These are phyloP conservation scores for Atopsyche davidsoni DNA, from an alignment of 1,140 invertebrate genomes.

Conservation along the genomic window DNA sequence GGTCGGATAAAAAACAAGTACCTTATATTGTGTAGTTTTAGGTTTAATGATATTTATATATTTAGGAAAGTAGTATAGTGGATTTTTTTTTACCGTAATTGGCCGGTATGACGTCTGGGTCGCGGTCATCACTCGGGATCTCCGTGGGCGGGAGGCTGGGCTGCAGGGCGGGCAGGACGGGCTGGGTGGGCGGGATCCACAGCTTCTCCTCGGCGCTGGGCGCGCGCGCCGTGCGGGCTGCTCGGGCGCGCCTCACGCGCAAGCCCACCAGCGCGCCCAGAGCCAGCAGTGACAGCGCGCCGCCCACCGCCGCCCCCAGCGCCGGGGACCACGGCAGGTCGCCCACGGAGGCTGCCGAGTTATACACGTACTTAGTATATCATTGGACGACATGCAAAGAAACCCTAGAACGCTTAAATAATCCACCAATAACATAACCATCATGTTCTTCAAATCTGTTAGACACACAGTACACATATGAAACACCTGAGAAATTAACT, in stretches of 20 bases:
- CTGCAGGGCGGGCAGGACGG: slow-evolving; percentile 6
- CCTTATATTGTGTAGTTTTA: too few species aligned
- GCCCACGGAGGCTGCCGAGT: slow-evolving; percentile 20
- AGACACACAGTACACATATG: too few species aligned
- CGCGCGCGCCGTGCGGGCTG: slow-evolving; percentile 6
- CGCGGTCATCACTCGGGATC: slow-evolving; percentile 38
- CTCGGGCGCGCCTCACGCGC: slow-evolving; percentile 10
- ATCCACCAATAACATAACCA: too few species aligned
- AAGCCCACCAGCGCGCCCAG: slow-evolving; percentile 15
- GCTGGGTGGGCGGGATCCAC: slow-evolving; percentile 17
- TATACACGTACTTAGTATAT: too few species aligned
- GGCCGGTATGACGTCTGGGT: slow-evolving; percentile 67
- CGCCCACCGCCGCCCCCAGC: slow-evolving; percentile 24
- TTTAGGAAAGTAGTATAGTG: neutral
- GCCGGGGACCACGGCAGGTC: slow-evolving; percentile 22
- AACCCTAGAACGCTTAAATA: too few species aligned
- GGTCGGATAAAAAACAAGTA: too few species aligned
- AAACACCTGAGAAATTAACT: too few species aligned
- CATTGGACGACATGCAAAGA: too few species aligned
- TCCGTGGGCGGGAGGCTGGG: slow-evolving; percentile 20
- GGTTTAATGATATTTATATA: slow-evolving; percentile 4
- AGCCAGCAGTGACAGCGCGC: slow-evolving; percentile 19
- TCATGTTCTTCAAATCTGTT: too few species aligned
- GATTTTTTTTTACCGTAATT: slow-evolving; percentile 56
- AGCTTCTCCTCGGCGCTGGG: slow-evolving; percentile 25